A percentile compares a stretch with the other conserved stretches of the same genome.
Conservation (phyloP, 1,140 invertebrate genomes). For the Venturia canescens region DNA sequence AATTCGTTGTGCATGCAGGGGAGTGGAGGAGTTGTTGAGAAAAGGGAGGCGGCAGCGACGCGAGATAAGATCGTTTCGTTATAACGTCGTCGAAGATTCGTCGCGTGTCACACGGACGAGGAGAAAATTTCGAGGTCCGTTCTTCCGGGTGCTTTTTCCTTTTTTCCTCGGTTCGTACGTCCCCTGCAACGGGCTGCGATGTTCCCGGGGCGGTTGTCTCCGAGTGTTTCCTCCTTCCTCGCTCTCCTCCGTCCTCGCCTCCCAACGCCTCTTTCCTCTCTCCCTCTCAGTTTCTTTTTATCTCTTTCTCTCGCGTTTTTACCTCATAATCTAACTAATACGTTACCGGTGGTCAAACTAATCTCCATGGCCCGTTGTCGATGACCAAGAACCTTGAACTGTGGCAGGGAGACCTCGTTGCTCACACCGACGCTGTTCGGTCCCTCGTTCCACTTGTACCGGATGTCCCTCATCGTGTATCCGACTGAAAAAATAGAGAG, state of each 20-base stretch:
- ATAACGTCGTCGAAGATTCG: neutral
- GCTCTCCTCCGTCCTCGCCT: neutral
- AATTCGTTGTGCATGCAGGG: neutral
- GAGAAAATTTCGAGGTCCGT: neutral
- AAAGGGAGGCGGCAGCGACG: neutral
- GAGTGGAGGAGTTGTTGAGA: too few relatives aligned
- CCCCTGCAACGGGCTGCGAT: too few relatives aligned
- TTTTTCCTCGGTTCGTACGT: neutral
- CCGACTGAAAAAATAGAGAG: constrained; percentile 90
- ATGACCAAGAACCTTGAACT: constrained; percentile 95
- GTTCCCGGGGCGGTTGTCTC: neutral
- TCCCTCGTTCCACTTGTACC: constrained; percentile 96
- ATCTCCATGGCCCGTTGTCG: constrained; percentile 93
- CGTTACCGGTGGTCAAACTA: constrained; percentile 93
- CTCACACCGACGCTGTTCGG: constrained; percentile 94
- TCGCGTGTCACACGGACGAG: neutral
- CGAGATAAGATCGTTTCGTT: neutral
- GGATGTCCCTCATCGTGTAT: constrained; percentile 97
- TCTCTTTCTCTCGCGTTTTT: constrained; percentile 36
- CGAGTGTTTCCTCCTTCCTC: neutral
- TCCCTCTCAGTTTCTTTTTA: neutral
- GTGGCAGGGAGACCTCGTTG: constrained; percentile 94
- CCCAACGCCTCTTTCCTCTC: neutral
- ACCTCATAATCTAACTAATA: constrained; percentile 66
- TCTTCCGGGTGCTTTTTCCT: neutral